Conservation (phyloP, 2,888 invertebrate genomes). For the Hypercompe scribonia region DNA sequence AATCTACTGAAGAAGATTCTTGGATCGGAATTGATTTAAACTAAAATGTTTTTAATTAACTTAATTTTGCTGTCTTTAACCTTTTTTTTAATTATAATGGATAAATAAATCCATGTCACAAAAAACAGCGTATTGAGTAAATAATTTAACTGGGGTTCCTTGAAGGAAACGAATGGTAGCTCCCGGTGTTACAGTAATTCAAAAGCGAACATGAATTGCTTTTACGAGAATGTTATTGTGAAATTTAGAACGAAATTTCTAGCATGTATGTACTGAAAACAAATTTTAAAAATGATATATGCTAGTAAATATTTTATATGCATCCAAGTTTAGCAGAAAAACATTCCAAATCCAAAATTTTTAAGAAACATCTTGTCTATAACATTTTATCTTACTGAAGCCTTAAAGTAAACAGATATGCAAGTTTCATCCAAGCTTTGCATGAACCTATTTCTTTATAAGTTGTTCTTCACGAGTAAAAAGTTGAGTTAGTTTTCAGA, state of each 20-base stretch:
- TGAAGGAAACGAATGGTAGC: not conserved
- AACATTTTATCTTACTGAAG: not conserved
- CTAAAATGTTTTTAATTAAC: constrained; percentile 8
- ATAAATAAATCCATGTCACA: not conserved
- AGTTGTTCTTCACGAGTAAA: constrained; percentile 19
- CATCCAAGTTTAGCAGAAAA: no score
- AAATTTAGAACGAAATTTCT: no score
- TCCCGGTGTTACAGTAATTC: not conserved
- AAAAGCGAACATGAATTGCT: no score
- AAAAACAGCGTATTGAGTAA: not conserved
- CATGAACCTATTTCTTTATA: constrained; percentile 19
- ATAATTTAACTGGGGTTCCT: not conserved
- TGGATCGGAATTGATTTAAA: constrained; percentile 11
- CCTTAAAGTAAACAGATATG: constrained; percentile 8
- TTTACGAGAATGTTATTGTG: no score
- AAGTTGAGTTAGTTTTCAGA: constrained; percentile 18
- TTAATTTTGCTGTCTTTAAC: no score
- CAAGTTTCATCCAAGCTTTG: constrained; percentile 19
- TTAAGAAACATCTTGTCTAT: not conserved
- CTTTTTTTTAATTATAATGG: no score
- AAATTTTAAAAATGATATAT: no score
- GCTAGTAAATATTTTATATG: no score
- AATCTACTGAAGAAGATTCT: constrained; percentile 12
- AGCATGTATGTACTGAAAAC: no score
- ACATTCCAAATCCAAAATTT: no score